Evolutionary conservation across 1,140 invertebrate genomes (phyloP), one percentile per base, ranked within the genome.

Genomic region (Caenorhabditis remanei): DNA sequence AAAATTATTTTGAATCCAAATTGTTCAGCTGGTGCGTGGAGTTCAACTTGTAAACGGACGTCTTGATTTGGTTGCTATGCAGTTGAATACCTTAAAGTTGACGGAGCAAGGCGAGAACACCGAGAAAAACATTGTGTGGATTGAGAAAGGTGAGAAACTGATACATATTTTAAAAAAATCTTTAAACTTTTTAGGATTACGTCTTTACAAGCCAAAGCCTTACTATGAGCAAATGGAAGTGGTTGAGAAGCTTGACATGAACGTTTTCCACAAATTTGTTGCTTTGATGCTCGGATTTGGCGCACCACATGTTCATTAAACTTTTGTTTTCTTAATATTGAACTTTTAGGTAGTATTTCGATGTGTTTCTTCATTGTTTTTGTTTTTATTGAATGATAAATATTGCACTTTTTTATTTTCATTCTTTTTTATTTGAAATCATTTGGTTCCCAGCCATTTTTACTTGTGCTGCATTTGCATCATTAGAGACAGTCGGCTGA

Each of bases 51-150:
- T 92, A 13, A 85, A 92, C 63, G 91, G 91, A 21, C 83, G 87
- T 82, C 63, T 92, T 14, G 91, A 92, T 88, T 87, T 92, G 55
- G 91, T 90, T 32, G 88, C 90, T 21, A 79, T 92, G 16, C 91
- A 92, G 82, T 41, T 92, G 67, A 92, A 92, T 75, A 92, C 88
- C 21, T 48, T 91, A 9, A 79, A 79, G 24, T 46, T 46, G 4
- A 87, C 92, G 79, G 55, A 91, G 21, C 53, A 46, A 43, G 32
- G 21, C 32, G 55, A 85, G 14, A 84, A 82, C 21, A 40, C 61
- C 4, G 82, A 89, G 21, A 92, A 92, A 82, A 92, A 92, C 84
- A 63, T 92, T 84, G 91, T 89, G 13, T 92, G 91, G 91, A 46
- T 90, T 8, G 87, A 92, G 43, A 90, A 90, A 89, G 90, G 91